Conservation (phyloP, 2,797 vertebrate species). For the Chromobotia macracanthus region DNA sequence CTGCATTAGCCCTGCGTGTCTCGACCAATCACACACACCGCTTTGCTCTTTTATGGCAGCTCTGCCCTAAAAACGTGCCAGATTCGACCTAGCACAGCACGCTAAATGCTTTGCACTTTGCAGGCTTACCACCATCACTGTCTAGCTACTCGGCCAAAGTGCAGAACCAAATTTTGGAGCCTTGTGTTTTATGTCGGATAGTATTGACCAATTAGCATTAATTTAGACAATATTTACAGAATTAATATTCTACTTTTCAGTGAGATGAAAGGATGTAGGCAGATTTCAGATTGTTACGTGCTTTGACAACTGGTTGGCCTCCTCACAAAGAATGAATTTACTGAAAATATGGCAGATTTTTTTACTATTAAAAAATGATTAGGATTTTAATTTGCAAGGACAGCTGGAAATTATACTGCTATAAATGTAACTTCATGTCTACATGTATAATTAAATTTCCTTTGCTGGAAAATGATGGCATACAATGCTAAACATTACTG, state of each 20-base stretch:
- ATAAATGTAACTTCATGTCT: too few species aligned
- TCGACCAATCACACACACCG: conserved; percentile 54
- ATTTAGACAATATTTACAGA: background rate
- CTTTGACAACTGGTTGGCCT: too few species aligned
- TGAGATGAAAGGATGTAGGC: background rate
- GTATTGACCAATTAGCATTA: background rate
- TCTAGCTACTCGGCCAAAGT: background rate
- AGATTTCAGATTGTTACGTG: too few species aligned
- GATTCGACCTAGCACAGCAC: background rate
- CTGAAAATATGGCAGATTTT: background rate
- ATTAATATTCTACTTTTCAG: background rate
- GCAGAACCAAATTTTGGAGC: background rate
- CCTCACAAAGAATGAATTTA: background rate
- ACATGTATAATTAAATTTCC: too few species aligned
- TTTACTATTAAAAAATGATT: background rate
- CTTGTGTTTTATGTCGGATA: background rate
- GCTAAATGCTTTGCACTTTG: conserved; percentile 9
- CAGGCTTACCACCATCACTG: conserved; percentile 37
- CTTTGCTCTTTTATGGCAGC: conserved; percentile 6
- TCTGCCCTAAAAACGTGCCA: conserved; percentile 19
- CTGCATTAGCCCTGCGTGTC: conserved; percentile 56
- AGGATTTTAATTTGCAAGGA: background rate
- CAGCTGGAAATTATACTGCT: background rate
- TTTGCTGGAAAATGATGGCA: too few species aligned
- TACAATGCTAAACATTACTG: too few species aligned